Percentiles rank a stretch among this genome's conserved stretches.
These are phyloP conservation scores for Stegodyphus mimosarum DNA, from an alignment of 1,140 invertebrate species.

Conservation along the genomic window DNA sequence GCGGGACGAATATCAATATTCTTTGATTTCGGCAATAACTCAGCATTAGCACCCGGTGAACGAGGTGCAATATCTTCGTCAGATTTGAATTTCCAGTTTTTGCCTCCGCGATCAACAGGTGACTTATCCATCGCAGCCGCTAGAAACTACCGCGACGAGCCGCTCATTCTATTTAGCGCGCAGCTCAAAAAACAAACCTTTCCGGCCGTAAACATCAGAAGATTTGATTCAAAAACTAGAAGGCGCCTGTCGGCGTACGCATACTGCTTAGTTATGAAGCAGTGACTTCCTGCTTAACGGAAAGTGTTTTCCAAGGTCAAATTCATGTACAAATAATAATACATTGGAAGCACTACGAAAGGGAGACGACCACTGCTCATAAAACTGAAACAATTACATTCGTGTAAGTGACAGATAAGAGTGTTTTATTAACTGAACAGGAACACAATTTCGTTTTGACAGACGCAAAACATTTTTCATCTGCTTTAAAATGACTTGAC, in stretches of 20 bases:
- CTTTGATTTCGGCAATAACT: constrained; percentile 1
- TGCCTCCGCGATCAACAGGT: constrained; percentile 16
- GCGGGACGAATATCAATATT: background rate
- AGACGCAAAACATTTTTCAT: background rate
- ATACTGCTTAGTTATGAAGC: background rate
- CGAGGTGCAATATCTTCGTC: background rate
- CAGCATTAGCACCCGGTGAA: background rate
- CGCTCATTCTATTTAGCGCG: background rate
- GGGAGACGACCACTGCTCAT: constrained; percentile 18
- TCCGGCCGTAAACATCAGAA: constrained; percentile 9
- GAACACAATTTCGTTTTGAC: background rate
- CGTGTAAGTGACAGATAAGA: constrained; percentile 11
- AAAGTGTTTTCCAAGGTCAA: constrained; percentile 10
- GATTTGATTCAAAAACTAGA: background rate
- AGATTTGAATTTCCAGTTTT: constrained; percentile 11
- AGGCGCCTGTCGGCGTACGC: background rate
- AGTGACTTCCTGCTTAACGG: constrained; percentile 38
- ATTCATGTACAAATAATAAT: constrained; percentile 7
- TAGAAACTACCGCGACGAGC: background rate
- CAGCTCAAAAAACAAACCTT: background rate
- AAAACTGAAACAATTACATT: constrained; percentile 14
- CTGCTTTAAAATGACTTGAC: too few species aligned
- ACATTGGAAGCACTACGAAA: background rate
- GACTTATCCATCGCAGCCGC: background rate
- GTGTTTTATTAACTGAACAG: constrained; percentile 5